Evolutionary conservation across 2,888 invertebrate species (phyloP), one percentile per base, ranked within the genome.

Genomic region (Eupeodes luniger): DNA sequence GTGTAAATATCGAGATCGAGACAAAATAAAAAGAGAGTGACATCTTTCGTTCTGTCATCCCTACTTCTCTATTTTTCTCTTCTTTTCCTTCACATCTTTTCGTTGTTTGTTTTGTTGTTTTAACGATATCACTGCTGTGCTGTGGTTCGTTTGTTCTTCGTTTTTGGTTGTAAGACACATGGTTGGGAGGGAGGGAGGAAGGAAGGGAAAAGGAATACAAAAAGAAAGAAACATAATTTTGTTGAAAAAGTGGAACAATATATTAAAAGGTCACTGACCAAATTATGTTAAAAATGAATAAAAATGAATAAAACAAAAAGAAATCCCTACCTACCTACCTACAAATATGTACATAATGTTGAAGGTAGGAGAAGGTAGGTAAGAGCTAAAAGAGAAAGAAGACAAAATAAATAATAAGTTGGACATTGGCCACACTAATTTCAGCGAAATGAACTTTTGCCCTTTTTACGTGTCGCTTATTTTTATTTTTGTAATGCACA

Each of bases 261-360:
- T 75, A 83, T 88, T 89, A 90, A 92, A 92, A 92, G 93, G 93
- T 93, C 93, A 93, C 91, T 93, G 93, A 93, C 93, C 93, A 93
- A 93, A 92, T 92, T 92, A 92, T 92, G 92, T 81, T 85, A 77
- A 88, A 40, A 74, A 47, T 66, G 47, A 49, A 64, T 40, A 9
- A 36, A 57, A 61, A 59, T 34, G n/a, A 61, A 61, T 12, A 44
- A 14, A 49, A 61, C 76, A 69, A 75, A 44, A 59, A 59, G 51
- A 57, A 14, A 57, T 40, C 44, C 27, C 16, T 36, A 34, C 34
- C 12, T 14, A 36, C 19, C 19, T 12, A 27, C 27, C 2, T 27
- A 27, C 27, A 27, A 27, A 27, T 27, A 27, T 27, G 27, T 27
- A 27, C n/a, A n/a, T n/a, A n/a, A n/a, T 27, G 27, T 27, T 27